Evolutionary conservation across 1,140 invertebrate species (phyloP).

Genomic region (Bombus pyrosoma): DNA sequence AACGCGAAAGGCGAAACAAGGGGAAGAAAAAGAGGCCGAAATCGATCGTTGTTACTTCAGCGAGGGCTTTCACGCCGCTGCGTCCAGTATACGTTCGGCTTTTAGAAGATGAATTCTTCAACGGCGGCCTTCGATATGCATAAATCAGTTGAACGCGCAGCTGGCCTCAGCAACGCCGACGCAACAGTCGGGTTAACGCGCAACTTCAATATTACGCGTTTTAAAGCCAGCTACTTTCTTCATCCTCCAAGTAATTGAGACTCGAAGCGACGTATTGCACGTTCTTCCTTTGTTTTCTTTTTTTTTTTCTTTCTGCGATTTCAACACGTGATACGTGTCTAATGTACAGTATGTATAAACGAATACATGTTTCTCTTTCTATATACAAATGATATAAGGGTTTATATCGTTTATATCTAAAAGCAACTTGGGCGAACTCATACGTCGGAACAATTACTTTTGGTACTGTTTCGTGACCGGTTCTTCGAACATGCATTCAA

Average conservation of each 20-base stretch:
- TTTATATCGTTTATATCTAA: conserved; percentile 41
- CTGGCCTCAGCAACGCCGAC: conserved; percentile 10
- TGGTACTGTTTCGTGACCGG: conserved; percentile 68
- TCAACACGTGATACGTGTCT: background rate
- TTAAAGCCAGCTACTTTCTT: conserved; percentile 14
- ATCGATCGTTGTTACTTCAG: background rate
- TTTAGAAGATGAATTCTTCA: conserved; percentile 32
- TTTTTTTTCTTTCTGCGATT: background rate
- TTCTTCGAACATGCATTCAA: conserved; percentile 57
- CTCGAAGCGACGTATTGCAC: background rate
- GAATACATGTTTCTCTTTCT: conserved; percentile 31
- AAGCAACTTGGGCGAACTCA: conserved; percentile 36
- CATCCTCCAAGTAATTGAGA: conserved; percentile 22
- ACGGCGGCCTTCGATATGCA: conserved; percentile 34
- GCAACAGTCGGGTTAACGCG: conserved; percentile 9
- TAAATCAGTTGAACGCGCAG: conserved; percentile 42
- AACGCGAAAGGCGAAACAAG: background rate
- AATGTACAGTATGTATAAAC: conserved; percentile 28
- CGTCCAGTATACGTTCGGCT: background rate
- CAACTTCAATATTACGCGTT: conserved; percentile 17
- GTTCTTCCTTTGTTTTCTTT: background rate
- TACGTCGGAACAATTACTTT: conserved; percentile 69
- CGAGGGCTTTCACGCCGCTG: background rate
- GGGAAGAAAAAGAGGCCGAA: background rate
- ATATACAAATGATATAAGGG: conserved; percentile 38